Conservation (phyloP, 2,113 vertebrate species). For the Tor tambroides region DNA sequence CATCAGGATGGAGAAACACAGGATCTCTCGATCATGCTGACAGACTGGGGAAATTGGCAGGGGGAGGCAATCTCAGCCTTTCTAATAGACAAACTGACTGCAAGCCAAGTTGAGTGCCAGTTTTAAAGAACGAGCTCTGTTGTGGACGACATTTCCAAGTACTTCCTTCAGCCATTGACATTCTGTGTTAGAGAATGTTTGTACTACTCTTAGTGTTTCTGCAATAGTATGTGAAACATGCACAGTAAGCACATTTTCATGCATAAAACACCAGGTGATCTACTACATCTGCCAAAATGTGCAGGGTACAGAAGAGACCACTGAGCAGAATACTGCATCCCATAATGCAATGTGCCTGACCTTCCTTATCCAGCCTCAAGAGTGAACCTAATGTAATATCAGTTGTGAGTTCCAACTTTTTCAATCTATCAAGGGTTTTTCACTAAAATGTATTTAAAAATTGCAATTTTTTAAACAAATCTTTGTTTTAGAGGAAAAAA, state of each 20-base stretch:
- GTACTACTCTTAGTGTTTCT: not conserved
- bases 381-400: not conserved
- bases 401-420: not conserved
- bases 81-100: constrained; percentile 71
- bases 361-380: not conserved
- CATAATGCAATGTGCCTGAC: not conserved
- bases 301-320: not conserved
- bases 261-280: not conserved
- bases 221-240: not conserved
- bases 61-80: constrained; percentile 48
- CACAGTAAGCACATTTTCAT: not conserved
- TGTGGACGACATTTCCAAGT: constrained; percentile 60
- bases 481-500: too few relatives aligned
- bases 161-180: constrained; percentile 40
- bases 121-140: constrained; percentile 60
- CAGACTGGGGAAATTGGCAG: constrained; percentile 54
- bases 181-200: not conserved
- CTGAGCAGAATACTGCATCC: not conserved
- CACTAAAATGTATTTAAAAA: too few relatives aligned
- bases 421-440: too few relatives aligned
- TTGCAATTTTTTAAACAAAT: too few relatives aligned
- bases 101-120: constrained; percentile 63
- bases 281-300: not conserved
- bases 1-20: constrained; percentile 44
- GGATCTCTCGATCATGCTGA: constrained; percentile 16